Percentiles rank a stretch among this genome's conserved stretches.
These are phyloP conservation scores for Drosophila phalerata DNA, from an alignment of 2,888 invertebrate genomes.

Conservation along the genomic window DNA sequence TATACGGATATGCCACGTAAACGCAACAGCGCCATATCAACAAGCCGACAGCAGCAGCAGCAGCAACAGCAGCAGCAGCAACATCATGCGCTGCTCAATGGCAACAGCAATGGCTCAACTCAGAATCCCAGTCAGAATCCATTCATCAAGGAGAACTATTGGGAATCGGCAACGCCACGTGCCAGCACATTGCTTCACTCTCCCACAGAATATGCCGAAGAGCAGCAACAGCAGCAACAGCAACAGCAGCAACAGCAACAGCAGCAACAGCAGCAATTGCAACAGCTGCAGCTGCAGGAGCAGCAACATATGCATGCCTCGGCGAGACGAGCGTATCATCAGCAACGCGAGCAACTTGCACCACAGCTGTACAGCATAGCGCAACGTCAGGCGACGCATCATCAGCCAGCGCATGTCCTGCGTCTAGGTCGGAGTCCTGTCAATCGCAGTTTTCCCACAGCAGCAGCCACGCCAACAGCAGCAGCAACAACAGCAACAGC, in stretches of 20 bases:
- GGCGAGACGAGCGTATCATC: conserved; percentile 68
- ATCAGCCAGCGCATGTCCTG: conserved; percentile 63
- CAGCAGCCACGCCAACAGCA: conserved; percentile 35
- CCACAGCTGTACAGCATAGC: conserved; percentile 61
- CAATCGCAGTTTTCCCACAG: conserved; percentile 61
- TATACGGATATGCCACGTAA: conserved; percentile 83
- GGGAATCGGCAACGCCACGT: conserved; percentile 77
- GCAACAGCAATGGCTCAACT: conserved; percentile 52
- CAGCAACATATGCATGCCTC: conserved; percentile 65
- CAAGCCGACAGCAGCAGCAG: conserved; percentile 65
- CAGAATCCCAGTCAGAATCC: conserved; percentile 79
- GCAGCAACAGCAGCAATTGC: conserved; percentile 38
- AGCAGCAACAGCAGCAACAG: conserved; percentile 63
- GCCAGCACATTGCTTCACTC: conserved; percentile 83
- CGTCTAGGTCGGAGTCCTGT: conserved; percentile 82
- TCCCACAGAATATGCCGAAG: conserved; percentile 73
- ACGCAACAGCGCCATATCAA: conserved; percentile 67
- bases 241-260: conserved; percentile 49
- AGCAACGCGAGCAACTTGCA: conserved; percentile 73
- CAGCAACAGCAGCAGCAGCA: conserved; percentile 37
- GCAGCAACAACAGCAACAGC: conserved; percentile 35
- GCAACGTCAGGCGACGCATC: conserved; percentile 52
- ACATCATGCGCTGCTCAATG: conserved; percentile 61
- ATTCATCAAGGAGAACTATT: conserved; percentile 83
- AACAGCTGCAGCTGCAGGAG: conserved; percentile 52